phyloP scores from a whole-genome alignment of 1,140 invertebrate species.

The silkworm (Bombyx mori) region DNA sequence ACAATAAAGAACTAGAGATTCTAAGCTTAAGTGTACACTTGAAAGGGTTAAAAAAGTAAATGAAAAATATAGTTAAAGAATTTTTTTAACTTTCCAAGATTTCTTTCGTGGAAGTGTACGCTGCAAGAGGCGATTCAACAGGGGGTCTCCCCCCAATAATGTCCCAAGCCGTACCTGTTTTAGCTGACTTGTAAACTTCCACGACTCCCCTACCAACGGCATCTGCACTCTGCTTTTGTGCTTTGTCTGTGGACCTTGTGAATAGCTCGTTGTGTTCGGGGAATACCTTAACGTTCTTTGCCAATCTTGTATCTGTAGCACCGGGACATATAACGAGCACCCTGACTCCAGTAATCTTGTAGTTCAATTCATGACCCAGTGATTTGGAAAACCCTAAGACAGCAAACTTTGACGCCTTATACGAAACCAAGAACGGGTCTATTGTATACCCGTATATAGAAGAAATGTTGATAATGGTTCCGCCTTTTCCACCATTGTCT shows the following conservation, averaged over 20 bases:
- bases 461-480: conserved; percentile 76
- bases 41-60: too few relatives aligned
- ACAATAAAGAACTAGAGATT: too few relatives aligned
- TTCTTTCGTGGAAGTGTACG: too few relatives aligned
- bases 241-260: too few relatives aligned
- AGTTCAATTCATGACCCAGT: conserved; percentile 69
- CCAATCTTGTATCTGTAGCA: conserved; percentile 58
- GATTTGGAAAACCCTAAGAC: conserved; percentile 71
- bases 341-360: conserved; percentile 68
- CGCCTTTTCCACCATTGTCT: conserved; percentile 74
- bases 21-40: too few relatives aligned
- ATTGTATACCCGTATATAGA: conserved; percentile 74
- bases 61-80: too few relatives aligned
- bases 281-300: conserved; percentile 31
- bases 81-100: too few relatives aligned
- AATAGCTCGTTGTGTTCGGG: conserved; percentile 10
- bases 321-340: conserved; percentile 71
- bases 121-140: too few relatives aligned
- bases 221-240: neutral
- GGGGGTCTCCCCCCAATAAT: too few relatives aligned
- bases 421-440: conserved; percentile 74
- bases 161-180: too few relatives aligned
- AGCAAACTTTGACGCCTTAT: conserved; percentile 78
- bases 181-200: too few relatives aligned
- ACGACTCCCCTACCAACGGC: too few relatives aligned